Evolutionary conservation across 2,113 vertebrate species (phyloP).

Genomic region (Xerus inauris): DNA sequence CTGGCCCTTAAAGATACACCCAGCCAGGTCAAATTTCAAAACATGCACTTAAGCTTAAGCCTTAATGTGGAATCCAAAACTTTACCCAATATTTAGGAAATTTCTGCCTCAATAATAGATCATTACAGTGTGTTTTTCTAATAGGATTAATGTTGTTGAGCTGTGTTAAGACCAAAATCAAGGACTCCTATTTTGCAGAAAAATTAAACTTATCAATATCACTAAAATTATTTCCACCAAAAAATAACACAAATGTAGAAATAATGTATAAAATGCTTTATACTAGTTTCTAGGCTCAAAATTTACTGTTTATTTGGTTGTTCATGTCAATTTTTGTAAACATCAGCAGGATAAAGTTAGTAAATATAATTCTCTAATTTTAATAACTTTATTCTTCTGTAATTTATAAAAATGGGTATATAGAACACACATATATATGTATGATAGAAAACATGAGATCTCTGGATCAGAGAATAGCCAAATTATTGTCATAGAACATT

Average conservation of each 20-base stretch:
- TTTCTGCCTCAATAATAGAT: slow-evolving; percentile 3
- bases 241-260: no score
- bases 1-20: neutral
- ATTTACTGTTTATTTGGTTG: neutral
- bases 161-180: neutral
- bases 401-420: neutral
- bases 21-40: neutral
- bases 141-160: slow-evolving; percentile 2
- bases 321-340: neutral
- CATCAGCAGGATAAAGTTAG: neutral
- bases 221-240: no score
- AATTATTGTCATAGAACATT: neutral
- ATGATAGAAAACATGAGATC: neutral
- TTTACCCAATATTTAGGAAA: neutral
- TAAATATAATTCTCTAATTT: neutral
- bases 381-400: neutral
- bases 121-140: neutral
- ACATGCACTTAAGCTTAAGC: neutral
- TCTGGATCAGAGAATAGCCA: neutral
- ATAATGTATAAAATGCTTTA: neutral
- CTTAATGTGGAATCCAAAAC: slow-evolving; percentile 15
- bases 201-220: neutral
- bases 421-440: neutral
- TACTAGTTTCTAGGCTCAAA: neutral
- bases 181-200: slow-evolving; percentile 6